phyloP scores from a whole-genome alignment of 2,888 invertebrate genomes.

The Ceramica pisi region DNA sequence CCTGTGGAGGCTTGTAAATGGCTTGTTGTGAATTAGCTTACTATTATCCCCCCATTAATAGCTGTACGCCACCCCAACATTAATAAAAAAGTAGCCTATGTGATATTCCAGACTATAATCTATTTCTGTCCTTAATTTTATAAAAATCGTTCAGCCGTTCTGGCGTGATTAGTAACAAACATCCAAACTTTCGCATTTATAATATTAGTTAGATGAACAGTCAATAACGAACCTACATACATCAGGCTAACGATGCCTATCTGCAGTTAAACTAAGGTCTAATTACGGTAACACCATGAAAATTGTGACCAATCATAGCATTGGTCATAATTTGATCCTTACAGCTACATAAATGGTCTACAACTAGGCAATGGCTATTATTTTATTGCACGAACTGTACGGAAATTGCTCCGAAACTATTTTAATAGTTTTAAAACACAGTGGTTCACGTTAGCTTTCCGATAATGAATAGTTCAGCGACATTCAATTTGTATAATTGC shows the following conservation, averaged over 20 bases:
- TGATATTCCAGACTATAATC: too few species aligned
- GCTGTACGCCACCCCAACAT: too few species aligned
- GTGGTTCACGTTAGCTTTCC: conserved; percentile 42
- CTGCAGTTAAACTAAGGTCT: background rate
- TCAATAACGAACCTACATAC: too few species aligned
- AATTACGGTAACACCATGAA: background rate
- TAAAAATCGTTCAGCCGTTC: too few species aligned
- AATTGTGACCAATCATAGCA: conserved; percentile 2
- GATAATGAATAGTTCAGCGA: conserved; percentile 69
- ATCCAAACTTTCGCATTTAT: too few species aligned
- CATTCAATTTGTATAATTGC: conserved; percentile 80
- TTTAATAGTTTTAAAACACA: conserved; percentile 57
- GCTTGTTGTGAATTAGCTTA: too few species aligned
- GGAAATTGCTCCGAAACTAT: conserved; percentile 19
- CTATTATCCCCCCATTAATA: too few species aligned
- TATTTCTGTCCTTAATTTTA: too few species aligned
- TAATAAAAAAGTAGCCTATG: too few species aligned
- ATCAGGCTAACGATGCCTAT: too few species aligned
- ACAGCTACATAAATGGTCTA: conserved; percentile 6
- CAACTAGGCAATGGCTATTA: conserved; percentile 22
- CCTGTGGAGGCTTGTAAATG: too few species aligned
- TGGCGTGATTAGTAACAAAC: too few species aligned
- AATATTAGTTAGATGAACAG: background rate
- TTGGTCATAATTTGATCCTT: conserved; percentile 16
- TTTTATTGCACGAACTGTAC: conserved; percentile 24